Evolutionary conservation across 1,140 invertebrate species (phyloP).

Genomic region (Drosophila tsacasi): DNA sequence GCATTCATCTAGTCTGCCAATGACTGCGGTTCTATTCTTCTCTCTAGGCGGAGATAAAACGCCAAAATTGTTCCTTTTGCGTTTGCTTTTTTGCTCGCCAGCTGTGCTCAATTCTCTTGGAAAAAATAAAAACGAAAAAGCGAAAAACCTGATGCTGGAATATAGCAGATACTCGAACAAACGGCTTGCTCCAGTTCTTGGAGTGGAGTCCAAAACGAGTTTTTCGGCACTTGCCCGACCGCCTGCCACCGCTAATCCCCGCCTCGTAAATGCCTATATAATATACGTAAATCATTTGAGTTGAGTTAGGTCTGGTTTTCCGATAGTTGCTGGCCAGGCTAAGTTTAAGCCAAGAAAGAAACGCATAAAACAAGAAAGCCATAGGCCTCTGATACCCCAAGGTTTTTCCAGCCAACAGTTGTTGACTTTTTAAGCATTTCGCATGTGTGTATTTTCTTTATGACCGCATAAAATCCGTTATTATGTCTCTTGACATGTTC

Average conservation of each 20-base stretch:
- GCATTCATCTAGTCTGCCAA: conserved; percentile 38
- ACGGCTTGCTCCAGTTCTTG: conserved; percentile 56
- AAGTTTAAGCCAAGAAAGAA: conserved; percentile 17
- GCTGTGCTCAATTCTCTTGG: conserved; percentile 40
- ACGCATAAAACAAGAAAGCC: conserved; percentile 26
- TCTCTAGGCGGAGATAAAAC: conserved; percentile 42
- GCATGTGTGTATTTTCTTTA: conserved; percentile 35
- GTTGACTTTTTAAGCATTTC: conserved; percentile 19
- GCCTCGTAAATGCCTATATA: conserved; percentile 9
- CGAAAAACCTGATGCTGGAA: conserved; percentile 46
- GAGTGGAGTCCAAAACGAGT: conserved; percentile 56
- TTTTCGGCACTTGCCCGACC: conserved; percentile 55
- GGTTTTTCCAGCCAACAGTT: conserved; percentile 31
- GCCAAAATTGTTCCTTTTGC: conserved; percentile 33
- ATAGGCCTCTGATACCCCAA: conserved; percentile 35
- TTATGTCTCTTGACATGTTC: conserved; percentile 44
- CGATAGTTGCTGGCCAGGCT: conserved; percentile 25
- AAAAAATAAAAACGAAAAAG: conserved; percentile 20
- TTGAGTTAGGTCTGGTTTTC: conserved; percentile 60
- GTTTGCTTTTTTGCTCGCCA: conserved; percentile 29
- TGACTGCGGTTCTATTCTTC: conserved; percentile 30
- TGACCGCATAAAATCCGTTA: conserved; percentile 44
- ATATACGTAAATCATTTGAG: conserved; percentile 31
- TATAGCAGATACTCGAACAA: conserved; percentile 44
- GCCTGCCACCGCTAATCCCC: conserved; percentile 32